Evolutionary conservation across 2,797 vertebrate genomes (phyloP).

Genomic region (Pseudotriccus pelzelni): DNA sequence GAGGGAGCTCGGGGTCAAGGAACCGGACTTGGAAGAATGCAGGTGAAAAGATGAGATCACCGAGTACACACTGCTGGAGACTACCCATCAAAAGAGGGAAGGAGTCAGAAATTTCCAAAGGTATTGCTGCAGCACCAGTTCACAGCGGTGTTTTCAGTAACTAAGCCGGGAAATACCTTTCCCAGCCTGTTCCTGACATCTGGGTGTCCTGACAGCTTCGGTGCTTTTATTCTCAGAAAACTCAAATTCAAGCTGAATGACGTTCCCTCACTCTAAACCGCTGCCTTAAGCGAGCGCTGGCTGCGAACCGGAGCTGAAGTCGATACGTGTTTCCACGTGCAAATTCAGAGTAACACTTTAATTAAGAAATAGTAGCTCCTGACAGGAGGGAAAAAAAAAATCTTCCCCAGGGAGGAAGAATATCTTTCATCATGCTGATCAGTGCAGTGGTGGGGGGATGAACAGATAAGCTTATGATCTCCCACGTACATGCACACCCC

Average conservation of each 20-base stretch:
- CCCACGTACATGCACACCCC: background rate
- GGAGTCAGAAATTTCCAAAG: background rate
- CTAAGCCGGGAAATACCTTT: background rate
- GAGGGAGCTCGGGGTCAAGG: background rate
- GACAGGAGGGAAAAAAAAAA: background rate
- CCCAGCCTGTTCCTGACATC: background rate
- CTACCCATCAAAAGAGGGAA: background rate
- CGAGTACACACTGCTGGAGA: background rate
- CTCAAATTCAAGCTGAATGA: background rate
- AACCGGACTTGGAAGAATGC: background rate
- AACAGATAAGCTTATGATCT: constrained; percentile 18
- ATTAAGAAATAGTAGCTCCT: background rate
- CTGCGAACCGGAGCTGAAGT: background rate
- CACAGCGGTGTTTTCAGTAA: background rate
- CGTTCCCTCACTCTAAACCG: background rate
- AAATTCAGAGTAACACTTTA: background rate
- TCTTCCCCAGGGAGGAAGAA: background rate
- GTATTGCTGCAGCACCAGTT: background rate
- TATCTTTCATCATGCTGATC: background rate
- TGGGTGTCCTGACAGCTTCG: background rate
- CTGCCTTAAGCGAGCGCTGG: background rate
- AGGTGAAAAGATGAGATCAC: background rate
- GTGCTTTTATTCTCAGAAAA: background rate
- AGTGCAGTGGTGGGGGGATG: background rate
- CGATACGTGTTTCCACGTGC: accelerated